Conservation (phyloP, 2,113 vertebrate genomes). For the Oreochromis tanganicae region DNA sequence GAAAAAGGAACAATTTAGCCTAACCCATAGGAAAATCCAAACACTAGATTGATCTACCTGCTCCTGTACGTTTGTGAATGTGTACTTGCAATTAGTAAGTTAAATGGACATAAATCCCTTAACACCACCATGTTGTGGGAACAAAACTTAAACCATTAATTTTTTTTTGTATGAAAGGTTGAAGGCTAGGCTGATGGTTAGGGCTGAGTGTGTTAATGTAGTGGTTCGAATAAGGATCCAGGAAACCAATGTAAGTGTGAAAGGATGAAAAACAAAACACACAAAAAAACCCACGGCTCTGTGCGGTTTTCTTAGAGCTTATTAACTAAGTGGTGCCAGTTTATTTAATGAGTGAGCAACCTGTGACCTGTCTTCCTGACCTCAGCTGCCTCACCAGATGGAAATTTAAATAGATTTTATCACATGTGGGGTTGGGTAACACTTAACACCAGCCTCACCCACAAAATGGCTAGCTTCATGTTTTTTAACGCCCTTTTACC, state of each 20-base stretch:
- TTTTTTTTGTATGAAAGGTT: not conserved
- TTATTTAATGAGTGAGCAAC: conserved; percentile 35
- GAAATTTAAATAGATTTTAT: conserved; percentile 6
- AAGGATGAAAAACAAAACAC: not conserved
- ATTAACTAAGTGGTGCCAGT: conserved; percentile 42
- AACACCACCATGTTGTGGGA: not conserved
- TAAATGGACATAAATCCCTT: not conserved
- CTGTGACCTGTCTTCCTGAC: conserved; percentile 22
- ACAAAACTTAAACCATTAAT: not conserved
- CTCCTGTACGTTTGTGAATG: not conserved
- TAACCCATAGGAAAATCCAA: not conserved
- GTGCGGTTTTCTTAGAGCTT: not conserved
- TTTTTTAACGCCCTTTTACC: not conserved
- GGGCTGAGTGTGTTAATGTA: not conserved
- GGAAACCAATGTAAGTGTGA: not conserved
- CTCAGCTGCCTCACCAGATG: not conserved
- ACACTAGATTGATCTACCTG: not conserved
- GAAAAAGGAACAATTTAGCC: not conserved
- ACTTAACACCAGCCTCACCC: not conserved
- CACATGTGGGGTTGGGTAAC: not conserved
- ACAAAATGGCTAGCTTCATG: not conserved
- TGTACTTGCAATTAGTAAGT: not conserved
- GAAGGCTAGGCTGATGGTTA: not conserved
- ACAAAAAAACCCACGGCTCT: fast-evolving
- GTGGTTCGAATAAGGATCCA: not conserved